These are phyloP conservation scores for Temnothorax rugatulus DNA, from an alignment of 2,888 invertebrate species.

Conservation along the genomic window DNA sequence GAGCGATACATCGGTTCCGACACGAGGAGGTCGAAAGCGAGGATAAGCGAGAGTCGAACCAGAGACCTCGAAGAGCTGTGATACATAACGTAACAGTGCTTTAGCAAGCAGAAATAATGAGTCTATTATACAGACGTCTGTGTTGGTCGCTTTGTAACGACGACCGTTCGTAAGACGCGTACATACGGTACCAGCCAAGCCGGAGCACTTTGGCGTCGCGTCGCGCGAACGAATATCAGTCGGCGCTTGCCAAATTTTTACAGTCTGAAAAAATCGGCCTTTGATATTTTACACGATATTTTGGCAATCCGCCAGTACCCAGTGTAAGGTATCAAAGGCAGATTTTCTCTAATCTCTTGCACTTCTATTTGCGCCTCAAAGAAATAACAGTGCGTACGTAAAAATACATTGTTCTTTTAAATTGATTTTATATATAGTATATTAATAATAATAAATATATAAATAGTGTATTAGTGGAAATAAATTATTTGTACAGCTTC, in stretches of 20 bases:
- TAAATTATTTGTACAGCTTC: not conserved
- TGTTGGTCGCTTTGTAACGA: conserved; percentile 74
- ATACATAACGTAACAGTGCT: conserved; percentile 82
- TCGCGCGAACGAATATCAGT: conserved; percentile 8
- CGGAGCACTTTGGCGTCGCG: not conserved
- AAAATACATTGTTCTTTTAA: not conserved
- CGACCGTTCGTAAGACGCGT: conserved; percentile 48
- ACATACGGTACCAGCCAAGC: conserved; percentile 14
- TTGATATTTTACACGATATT: not conserved
- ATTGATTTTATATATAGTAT: not conserved
- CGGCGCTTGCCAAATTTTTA: conserved; percentile 20
- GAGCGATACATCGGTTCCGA: conserved; percentile 77
- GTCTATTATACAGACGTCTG: conserved; percentile 81
- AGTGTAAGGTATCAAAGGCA: not conserved
- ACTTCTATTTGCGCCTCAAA: not conserved
- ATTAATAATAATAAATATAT: not conserved
- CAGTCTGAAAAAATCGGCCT: not conserved
- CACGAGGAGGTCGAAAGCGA: conserved; percentile 79
- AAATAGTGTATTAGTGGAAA: not conserved
- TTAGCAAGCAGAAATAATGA: conserved; percentile 83
- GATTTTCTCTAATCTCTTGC: not conserved
- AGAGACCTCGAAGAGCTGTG: conserved; percentile 80
- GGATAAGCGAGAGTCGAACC: conserved; percentile 82
- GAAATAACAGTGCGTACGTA: not conserved
- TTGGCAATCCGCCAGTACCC: not conserved